Conservation (phyloP, 2,888 invertebrate species). For the Acleris literana region DNA sequence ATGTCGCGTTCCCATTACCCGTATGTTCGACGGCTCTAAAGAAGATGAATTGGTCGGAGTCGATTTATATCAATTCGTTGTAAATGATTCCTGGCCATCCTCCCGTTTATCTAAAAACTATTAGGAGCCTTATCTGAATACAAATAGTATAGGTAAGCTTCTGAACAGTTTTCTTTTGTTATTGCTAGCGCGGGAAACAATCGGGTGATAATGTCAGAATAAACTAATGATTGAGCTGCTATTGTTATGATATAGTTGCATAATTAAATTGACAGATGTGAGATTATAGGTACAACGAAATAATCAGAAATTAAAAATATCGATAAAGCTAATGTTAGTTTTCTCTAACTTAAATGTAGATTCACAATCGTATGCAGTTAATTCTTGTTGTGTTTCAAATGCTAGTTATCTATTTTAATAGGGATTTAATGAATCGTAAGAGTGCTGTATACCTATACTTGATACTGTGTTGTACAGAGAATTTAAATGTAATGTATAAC, state of each 20-base stretch:
- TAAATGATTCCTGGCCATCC: conserved; percentile 64
- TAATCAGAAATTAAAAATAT: too few relatives aligned
- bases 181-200: not conserved
- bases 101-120: conserved; percentile 66
- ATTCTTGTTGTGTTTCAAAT: too few relatives aligned
- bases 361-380: too few relatives aligned
- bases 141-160: conserved; percentile 13
- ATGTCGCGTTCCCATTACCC: conserved; percentile 67
- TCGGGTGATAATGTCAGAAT: conserved; percentile 14
- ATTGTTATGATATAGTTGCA: not conserved
- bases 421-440: too few relatives aligned
- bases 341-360: too few relatives aligned
- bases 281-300: too few relatives aligned
- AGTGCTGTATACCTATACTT: too few relatives aligned
- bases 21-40: conserved; percentile 68
- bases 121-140: conserved; percentile 44
- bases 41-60: conserved; percentile 71
- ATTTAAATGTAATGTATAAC: too few relatives aligned
- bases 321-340: too few relatives aligned
- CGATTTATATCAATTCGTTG: conserved; percentile 81
- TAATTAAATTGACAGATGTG: too few relatives aligned
- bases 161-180: conserved; percentile 7
- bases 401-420: too few relatives aligned
- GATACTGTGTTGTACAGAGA: too few relatives aligned
- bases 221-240: conserved; percentile 2